Conservation (phyloP, 2,888 invertebrate species). For the Nemapogon koenigi region DNA sequence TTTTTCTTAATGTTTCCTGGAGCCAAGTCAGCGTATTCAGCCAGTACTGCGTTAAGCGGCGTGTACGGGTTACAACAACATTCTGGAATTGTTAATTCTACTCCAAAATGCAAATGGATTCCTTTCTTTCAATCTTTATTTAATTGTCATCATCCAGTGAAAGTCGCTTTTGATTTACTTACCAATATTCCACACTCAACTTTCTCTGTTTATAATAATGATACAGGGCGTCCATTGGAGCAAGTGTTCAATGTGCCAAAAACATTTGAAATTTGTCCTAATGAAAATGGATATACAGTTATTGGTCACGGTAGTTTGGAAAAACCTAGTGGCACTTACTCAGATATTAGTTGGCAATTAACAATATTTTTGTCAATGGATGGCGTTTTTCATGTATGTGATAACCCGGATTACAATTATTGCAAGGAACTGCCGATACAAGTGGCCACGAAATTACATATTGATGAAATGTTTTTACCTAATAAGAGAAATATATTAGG, state of each 20-base stretch:
- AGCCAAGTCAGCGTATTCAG: slow-evolving; percentile 37
- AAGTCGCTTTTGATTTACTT: slow-evolving; percentile 43
- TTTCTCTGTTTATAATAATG: slow-evolving; percentile 40
- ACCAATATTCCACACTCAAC: slow-evolving; percentile 28
- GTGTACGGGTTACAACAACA: slow-evolving; percentile 32
- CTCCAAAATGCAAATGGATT: slow-evolving; percentile 40
- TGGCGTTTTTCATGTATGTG: slow-evolving; percentile 40
- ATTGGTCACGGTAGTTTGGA: slow-evolving; percentile 35
- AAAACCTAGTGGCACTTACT: slow-evolving; percentile 18
- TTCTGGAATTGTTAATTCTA: slow-evolving; percentile 24
- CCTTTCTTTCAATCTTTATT: slow-evolving; percentile 48
- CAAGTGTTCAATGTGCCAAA: slow-evolving; percentile 37
- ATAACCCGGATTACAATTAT: slow-evolving; percentile 23
- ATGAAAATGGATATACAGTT: slow-evolving; percentile 41
- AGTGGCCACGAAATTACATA: slow-evolving; percentile 29
- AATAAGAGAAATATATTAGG: slow-evolving; percentile 48
- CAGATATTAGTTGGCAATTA: slow-evolving; percentile 41
- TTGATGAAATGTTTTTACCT: slow-evolving; percentile 46
- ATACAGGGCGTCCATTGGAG: slow-evolving; percentile 31
- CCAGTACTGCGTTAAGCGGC: slow-evolving; percentile 41
- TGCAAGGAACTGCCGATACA: slow-evolving; percentile 30
- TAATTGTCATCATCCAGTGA: slow-evolving; percentile 37
- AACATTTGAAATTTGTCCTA: slow-evolving; percentile 38
- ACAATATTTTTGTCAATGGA: slow-evolving; percentile 32
- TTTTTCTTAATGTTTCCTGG: slow-evolving; percentile 44